phyloP scores from a whole-genome alignment of 2,888 invertebrate genomes.

The Kuschelorhynchus macadamiae region DNA sequence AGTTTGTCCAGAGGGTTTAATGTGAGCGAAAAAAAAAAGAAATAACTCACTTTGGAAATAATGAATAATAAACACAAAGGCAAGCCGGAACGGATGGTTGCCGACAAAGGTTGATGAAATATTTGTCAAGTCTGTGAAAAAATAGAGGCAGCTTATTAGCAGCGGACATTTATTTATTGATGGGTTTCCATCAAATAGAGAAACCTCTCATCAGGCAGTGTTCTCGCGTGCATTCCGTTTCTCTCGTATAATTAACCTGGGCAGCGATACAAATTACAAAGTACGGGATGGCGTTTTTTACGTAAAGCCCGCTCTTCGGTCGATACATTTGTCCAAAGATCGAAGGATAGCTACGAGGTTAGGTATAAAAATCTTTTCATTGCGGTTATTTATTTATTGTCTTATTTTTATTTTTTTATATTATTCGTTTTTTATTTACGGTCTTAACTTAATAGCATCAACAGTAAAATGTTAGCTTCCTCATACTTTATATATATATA shows the following conservation, averaged over 20 bases:
- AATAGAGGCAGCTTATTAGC: conserved; percentile 51
- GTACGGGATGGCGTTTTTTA: conserved; percentile 67
- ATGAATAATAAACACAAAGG: conserved; percentile 35
- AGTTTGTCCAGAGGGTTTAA: no score
- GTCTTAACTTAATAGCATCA: no score
- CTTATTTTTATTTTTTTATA: no score
- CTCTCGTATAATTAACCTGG: conserved; percentile 67
- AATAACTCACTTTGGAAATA: conserved; percentile 25
- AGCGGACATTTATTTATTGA: conserved; percentile 59
- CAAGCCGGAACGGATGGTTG: conserved; percentile 26
- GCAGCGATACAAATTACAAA: conserved; percentile 69
- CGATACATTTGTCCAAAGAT: conserved; percentile 70
- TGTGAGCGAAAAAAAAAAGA: conserved; percentile 27
- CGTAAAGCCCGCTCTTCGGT: conserved; percentile 65
- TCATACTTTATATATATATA: no score
- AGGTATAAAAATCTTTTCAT: no score
- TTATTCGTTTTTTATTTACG: no score
- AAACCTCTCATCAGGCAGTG: conserved; percentile 62
- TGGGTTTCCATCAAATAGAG: conserved; percentile 55
- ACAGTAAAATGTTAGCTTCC: no score
- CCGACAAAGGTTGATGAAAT: conserved; percentile 51
- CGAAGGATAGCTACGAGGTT: conserved; percentile 59
- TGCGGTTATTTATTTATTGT: no score
- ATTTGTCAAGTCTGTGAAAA: conserved; percentile 48
- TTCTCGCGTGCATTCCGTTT: conserved; percentile 56